Base-by-base conservation (phyloP, 2,888 invertebrate species). In the Cataglyphis altisquamis region DNA sequence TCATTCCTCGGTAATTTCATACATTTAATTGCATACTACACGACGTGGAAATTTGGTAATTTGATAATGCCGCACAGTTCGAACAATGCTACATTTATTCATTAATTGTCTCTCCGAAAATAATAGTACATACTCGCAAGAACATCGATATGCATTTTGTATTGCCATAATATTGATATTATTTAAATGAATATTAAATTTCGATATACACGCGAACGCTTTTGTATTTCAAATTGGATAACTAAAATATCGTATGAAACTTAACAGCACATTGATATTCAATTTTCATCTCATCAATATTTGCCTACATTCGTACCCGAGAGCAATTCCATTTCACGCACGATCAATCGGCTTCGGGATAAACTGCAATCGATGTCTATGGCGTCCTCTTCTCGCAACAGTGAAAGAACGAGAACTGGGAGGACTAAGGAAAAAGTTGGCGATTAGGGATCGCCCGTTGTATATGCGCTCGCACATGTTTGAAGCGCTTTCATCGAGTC, bases 171-270 rank as follows among this genome's bases (percentile, higher is more conserved):
- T 70, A 64, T 73, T 55, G 60, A 63, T 32, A 25, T 72, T 45
- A 74, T 52, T 84, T 75, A 73, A 64, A 36, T 12, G 15, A 48
- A 36, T 80, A 60, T 84, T 82, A 67, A 57, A 82, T 82, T 82
- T 48, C 41, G 25, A 52, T 8, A n/a, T 52, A 52, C 8, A n/a
- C n/a, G 52, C n/a, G 52, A n/a, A 83, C 29, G 77, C 67, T 41
- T 77, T 82, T 72, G 83, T 74, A 66, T 72, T 62, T 21, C 41
- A 45, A 68, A 57, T 41, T 63, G 45, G 55, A 57, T 52, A 29
- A 67, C 55, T 52, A 52, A n/a, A 29, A 3, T n/a, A 21, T 45
- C 39, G 32, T 15, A 66, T 32, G 68, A 68, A 57, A 77, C 55
- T 57, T 68, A 45, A 62, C 77, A 67, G 12, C 12, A 21, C 41